Evolutionary conservation across 1,140 invertebrate species (phyloP).

Genomic region (Apis dorsata): DNA sequence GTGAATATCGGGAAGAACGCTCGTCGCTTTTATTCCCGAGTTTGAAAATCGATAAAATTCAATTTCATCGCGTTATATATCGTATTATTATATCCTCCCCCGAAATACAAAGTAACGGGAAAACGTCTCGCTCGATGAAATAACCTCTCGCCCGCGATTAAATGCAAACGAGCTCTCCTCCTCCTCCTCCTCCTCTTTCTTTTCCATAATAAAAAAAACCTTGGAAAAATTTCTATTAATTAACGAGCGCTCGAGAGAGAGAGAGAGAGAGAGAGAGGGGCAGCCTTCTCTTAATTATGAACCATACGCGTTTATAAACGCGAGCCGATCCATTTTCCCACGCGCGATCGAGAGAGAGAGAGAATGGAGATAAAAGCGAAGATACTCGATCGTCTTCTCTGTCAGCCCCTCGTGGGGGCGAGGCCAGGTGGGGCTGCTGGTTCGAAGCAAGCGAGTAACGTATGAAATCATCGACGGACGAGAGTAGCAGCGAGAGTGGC

Average conservation of each 20-base stretch:
- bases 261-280: background rate
- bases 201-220: background rate
- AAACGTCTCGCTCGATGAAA: too few species aligned
- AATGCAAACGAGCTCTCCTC: background rate
- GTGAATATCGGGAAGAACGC: too few species aligned
- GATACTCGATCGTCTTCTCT: constrained; percentile 16
- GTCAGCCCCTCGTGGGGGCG: background rate
- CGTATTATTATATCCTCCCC: too few species aligned
- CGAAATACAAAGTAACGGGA: too few species aligned
- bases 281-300: constrained; percentile 14
- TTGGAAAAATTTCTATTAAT: constrained; percentile 39
- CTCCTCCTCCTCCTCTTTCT: too few species aligned
- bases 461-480: constrained; percentile 53
- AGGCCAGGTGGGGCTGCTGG: background rate
- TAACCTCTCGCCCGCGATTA: constrained; percentile 1
- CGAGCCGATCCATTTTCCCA: constrained; percentile 48
- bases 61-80: background rate
- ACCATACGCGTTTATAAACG: constrained; percentile 29
- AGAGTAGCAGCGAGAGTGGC: constrained; percentile 11
- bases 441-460: constrained; percentile 42
- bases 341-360: constrained; percentile 39
- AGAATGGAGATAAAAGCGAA: constrained; percentile 8
- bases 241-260: constrained; percentile 13
- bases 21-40: too few species aligned
- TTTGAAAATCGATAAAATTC: too few species aligned